These are phyloP conservation scores for Torymus auratus DNA, from an alignment of 2,888 invertebrate species.

Conservation along the genomic window DNA sequence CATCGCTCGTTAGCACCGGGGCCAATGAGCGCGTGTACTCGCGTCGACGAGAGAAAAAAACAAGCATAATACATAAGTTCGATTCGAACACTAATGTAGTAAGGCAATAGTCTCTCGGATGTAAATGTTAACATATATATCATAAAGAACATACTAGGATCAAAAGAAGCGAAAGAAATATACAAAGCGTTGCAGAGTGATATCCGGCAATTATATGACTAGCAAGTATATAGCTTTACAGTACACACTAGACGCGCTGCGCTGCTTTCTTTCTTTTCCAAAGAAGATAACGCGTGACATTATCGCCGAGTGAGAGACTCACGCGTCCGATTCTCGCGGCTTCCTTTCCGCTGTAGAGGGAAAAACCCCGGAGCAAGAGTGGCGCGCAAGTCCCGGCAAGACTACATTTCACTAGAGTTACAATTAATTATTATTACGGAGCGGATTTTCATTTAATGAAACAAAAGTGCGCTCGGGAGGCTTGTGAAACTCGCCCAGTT, in stretches of 20 bases:
- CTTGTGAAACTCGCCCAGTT: too few relatives aligned
- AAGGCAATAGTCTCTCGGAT: constrained; percentile 22
- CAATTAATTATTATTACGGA: neutral
- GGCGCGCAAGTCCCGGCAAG: too few relatives aligned
- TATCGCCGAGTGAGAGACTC: constrained; percentile 29
- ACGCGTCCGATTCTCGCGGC: constrained; percentile 1
- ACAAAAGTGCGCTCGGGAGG: too few relatives aligned
- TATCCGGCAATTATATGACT: constrained; percentile 56
- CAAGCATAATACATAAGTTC: too few relatives aligned
- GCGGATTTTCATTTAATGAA: too few relatives aligned
- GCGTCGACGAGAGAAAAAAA: constrained; percentile 21
- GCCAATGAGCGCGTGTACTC: constrained; percentile 58
- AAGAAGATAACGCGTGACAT: constrained; percentile 20
- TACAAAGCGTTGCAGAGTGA: constrained; percentile 47
- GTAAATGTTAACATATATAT: constrained; percentile 17
- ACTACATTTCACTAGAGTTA: too few relatives aligned
- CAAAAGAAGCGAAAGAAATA: constrained; percentile 45
- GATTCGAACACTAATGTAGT: neutral
- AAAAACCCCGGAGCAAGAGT: constrained; percentile 5
- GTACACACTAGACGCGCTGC: constrained; percentile 18
- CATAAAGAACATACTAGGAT: constrained; percentile 20
- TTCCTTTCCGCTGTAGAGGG: neutral
- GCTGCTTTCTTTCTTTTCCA: constrained; percentile 32
- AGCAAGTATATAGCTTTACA: constrained; percentile 56
- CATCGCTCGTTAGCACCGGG: constrained; percentile 55